phyloP scores from a whole-genome alignment of 1,140 invertebrate species.

The Mercenaria mercenaria region DNA sequence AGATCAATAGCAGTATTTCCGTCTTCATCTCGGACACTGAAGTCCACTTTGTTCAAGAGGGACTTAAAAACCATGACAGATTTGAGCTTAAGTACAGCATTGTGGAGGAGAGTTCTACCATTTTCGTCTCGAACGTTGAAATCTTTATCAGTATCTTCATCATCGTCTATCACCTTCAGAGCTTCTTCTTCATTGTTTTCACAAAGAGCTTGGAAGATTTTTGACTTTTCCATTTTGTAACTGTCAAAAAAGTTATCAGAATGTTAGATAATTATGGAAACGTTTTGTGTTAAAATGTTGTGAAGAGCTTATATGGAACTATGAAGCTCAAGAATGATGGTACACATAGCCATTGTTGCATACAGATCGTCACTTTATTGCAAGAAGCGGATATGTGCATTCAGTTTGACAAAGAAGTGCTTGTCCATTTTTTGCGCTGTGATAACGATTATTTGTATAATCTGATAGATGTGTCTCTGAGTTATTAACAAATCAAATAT shows the following conservation, averaged over 20 bases:
- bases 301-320: not conserved
- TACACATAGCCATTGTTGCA: too few species aligned
- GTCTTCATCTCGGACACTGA: constrained; percentile 61
- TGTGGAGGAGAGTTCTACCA: constrained; percentile 73
- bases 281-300: not conserved
- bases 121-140: constrained; percentile 42
- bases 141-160: constrained; percentile 68
- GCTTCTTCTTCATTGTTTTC: constrained; percentile 43
- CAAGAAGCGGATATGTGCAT: too few species aligned
- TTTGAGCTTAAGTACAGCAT: constrained; percentile 54
- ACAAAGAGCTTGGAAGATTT: constrained; percentile 46
- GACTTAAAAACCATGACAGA: constrained; percentile 70
- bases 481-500: too few species aligned
- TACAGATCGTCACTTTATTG: too few species aligned
- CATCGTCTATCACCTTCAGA: constrained; percentile 66
- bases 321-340: too few species aligned
- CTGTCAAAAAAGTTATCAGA: not conserved
- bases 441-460: too few species aligned
- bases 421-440: too few species aligned
- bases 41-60: constrained; percentile 67
- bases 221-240: constrained; percentile 44
- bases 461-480: too few species aligned
- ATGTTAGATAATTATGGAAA: not conserved
- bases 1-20: constrained; percentile 74
- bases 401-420: too few species aligned